Percentiles rank a stretch among this genome's conserved stretches.
phyloP scores from a whole-genome alignment of 2,113 vertebrate species.

The Calyptomena viridis region DNA sequence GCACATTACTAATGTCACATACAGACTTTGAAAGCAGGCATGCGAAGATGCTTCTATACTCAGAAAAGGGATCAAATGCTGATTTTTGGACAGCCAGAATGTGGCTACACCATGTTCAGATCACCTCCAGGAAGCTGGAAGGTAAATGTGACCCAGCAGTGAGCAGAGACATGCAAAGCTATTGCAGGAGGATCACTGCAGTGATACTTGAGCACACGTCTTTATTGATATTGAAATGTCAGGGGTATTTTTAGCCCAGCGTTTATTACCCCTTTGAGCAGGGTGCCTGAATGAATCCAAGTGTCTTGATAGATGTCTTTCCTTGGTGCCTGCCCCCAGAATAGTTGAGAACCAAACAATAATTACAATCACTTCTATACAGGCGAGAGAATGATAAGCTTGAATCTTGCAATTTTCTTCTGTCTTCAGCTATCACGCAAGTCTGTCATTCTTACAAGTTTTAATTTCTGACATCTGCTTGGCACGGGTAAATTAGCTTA shows the following conservation, averaged over 20 bases:
- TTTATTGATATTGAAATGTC: slow-evolving; percentile 54
- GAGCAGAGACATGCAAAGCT: background rate
- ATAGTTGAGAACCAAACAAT: slow-evolving; percentile 54
- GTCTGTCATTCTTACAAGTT: slow-evolving; percentile 57
- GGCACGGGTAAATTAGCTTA: slow-evolving; percentile 49
- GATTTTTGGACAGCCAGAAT: background rate
- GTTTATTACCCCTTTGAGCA: slow-evolving; percentile 29
- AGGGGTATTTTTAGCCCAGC: slow-evolving; percentile 41
- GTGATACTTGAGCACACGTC: slow-evolving; percentile 9
- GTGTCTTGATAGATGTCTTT: slow-evolving; percentile 32
- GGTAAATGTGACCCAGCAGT: background rate
- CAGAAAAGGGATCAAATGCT: background rate
- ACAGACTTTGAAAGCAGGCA: background rate
- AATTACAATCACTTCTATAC: slow-evolving; percentile 61
- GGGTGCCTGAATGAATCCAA: slow-evolving; percentile 44
- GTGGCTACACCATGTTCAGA: background rate
- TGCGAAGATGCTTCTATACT: background rate
- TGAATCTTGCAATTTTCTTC: slow-evolving; percentile 52
- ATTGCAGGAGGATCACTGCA: background rate
- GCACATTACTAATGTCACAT: background rate
- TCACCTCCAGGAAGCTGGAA: background rate
- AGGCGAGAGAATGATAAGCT: slow-evolving; percentile 52
- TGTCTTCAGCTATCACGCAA: slow-evolving; percentile 37
- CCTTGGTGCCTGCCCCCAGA: slow-evolving; percentile 29
- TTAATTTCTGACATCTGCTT: slow-evolving; percentile 64